Conservation (phyloP, 2,888 invertebrate genomes). For the Ctena decussata region DNA sequence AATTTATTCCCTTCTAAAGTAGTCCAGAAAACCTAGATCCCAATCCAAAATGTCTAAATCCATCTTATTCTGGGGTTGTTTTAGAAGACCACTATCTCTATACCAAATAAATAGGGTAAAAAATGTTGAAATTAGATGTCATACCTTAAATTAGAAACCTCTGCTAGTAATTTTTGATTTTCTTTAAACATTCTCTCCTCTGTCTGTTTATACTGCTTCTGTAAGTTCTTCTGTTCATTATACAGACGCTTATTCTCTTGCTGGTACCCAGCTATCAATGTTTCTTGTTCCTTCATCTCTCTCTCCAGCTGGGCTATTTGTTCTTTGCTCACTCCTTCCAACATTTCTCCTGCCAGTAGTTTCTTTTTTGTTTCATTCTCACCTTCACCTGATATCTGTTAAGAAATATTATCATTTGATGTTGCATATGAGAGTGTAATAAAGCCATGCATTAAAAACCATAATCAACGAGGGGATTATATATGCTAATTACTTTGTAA, state of each 20-base stretch:
- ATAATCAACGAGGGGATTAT: too few relatives aligned
- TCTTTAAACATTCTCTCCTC: constrained; percentile 85
- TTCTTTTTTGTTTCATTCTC: constrained; percentile 63
- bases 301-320: constrained; percentile 79
- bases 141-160: constrained; percentile 82
- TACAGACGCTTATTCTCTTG: constrained; percentile 85
- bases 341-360: constrained; percentile 55
- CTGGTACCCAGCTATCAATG: constrained; percentile 84
- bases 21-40: too few relatives aligned
- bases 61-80: too few relatives aligned
- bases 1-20: too few relatives aligned
- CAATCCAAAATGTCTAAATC: too few relatives aligned
- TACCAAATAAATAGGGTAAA: too few relatives aligned
- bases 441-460: too few relatives aligned
- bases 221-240: constrained; percentile 82
- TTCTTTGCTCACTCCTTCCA: constrained; percentile 72
- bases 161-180: constrained; percentile 82
- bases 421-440: too few relatives aligned
- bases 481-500: too few relatives aligned
- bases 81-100: too few relatives aligned
- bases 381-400: constrained; percentile 61
- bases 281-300: constrained; percentile 85
- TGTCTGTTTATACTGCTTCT: constrained; percentile 79
- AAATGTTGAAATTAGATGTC: too few relatives aligned
- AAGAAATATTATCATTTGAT: too few relatives aligned